Base-by-base conservation (phyloP, 2,888 invertebrate species). In the Protonemura montana region DNA sequence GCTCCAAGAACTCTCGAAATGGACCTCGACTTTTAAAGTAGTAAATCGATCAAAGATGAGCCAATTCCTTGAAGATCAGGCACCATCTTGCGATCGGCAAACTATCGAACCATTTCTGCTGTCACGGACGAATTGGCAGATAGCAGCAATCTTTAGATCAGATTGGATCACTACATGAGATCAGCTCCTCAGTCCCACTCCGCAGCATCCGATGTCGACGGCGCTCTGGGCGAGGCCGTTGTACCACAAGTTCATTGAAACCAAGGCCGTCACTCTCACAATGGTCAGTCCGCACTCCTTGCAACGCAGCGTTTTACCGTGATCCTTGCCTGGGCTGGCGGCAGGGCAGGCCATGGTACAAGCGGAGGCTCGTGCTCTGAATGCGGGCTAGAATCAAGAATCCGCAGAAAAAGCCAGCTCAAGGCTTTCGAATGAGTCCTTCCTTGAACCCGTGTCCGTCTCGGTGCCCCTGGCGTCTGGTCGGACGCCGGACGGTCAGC, bases 241-340 rank as follows among this genome's bases (percentile, higher is more conserved):
- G 59, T 59, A 59, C 59, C 59, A 59, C 59, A 59, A 59, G 59
- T 59, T 59, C 59, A 59, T 59, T 59, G 59, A 59, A 59, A 59
- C 59, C 59, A 59, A 59, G 59, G 59, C 59, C 59, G 59, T 1
- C 35, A 3, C 35, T 35, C 59, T 59, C 59, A 59, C 13, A 59
- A 59, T 59, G 59, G 59, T 59, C 59, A 59, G 59, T 59, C 16
- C 21, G 59, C 16, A 21, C 59, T 59, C 59, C 16, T 10, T 21
- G 13, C 5, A 10, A 3, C 35, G 35, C 35, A 35, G 35, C 10
- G 3, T 35, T 35, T 35, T 35, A 35, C 35, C 35, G 35, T 6
- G 10, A 6, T 6, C 35, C 35, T 3, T 6, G 35, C 35, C 59
- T 21, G 59, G 13, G 16, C 16, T 59, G 16, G 59, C 59, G 59